Conservation (phyloP, 2,888 invertebrate genomes). For the Drosophila histrio region DNA sequence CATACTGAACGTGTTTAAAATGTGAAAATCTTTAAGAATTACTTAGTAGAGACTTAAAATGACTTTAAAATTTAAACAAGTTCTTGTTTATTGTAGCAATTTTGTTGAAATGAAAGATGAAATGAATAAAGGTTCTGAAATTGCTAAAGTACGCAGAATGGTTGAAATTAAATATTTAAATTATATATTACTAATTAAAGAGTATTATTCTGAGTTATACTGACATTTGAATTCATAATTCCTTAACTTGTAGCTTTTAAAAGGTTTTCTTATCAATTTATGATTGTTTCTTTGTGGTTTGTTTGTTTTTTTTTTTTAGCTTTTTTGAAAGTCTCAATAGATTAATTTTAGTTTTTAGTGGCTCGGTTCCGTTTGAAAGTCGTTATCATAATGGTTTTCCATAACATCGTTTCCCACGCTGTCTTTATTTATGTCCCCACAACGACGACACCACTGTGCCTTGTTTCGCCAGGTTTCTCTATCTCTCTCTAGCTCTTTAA, state of each 20-base stretch:
- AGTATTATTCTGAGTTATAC: too few relatives aligned
- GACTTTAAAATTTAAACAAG: too few relatives aligned
- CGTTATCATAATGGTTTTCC: conserved; percentile 27
- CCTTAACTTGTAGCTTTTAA: background rate
- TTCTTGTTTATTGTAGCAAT: too few relatives aligned
- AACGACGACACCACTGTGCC: conserved; percentile 57
- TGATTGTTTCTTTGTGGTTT: background rate
- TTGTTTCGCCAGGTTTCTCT: conserved; percentile 20
- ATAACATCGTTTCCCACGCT: conserved; percentile 42
- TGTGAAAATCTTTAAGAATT: too few relatives aligned
- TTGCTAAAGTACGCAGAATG: too few relatives aligned
- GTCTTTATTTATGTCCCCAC: conserved; percentile 34
- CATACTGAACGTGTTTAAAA: too few relatives aligned
- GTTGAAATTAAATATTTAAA: too few relatives aligned
- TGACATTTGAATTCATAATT: background rate
- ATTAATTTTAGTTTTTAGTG: conserved; percentile 17
- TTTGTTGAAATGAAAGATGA: too few relatives aligned
- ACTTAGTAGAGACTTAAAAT: too few relatives aligned
- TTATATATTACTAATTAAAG: too few relatives aligned
- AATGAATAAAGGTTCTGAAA: too few relatives aligned
- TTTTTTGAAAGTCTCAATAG: conserved; percentile 4
- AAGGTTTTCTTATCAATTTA: background rate
- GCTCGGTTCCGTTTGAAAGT: conserved; percentile 11
- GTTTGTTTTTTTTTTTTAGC: background rate
- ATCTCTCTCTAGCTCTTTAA: background rate